Percentiles rank a stretch among this genome's conserved stretches.
Conservation (phyloP, 2,113 vertebrate species). For the Sula dactylatra region DNA sequence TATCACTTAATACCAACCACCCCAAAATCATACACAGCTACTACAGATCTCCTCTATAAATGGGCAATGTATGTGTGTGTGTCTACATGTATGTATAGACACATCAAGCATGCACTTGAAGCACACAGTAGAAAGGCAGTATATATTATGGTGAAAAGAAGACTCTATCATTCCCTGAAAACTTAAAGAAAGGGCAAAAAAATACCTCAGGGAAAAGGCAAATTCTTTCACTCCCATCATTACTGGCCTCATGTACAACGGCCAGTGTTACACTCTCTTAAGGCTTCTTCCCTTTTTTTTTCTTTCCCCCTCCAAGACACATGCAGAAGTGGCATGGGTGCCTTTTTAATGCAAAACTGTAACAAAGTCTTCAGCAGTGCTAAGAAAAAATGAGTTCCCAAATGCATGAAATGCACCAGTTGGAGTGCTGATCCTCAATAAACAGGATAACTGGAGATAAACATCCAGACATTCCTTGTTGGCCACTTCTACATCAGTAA, state of each 20-base stretch:
- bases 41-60: background rate
- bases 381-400: background rate
- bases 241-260: background rate
- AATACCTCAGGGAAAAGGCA: background rate
- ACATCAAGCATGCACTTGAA: background rate
- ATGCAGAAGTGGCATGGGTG: background rate
- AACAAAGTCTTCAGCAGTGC: background rate
- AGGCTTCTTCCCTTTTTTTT: background rate
- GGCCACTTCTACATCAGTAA: background rate
- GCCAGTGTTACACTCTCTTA: background rate
- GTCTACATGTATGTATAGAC: no score
- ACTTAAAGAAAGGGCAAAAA: background rate
- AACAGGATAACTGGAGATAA: background rate
- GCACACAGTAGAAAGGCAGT: background rate
- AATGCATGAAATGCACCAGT: background rate
- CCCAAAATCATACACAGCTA: background rate
- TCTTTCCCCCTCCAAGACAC: background rate
- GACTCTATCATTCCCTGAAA: background rate
- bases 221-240: background rate
- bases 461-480: background rate
- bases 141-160: background rate
- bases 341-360: background rate
- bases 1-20: slow-evolving; percentile 7
- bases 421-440: background rate
- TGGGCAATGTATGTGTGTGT: background rate